phyloP scores from a whole-genome alignment of 2,113 vertebrate genomes.

The Oreamnos americanus region DNA sequence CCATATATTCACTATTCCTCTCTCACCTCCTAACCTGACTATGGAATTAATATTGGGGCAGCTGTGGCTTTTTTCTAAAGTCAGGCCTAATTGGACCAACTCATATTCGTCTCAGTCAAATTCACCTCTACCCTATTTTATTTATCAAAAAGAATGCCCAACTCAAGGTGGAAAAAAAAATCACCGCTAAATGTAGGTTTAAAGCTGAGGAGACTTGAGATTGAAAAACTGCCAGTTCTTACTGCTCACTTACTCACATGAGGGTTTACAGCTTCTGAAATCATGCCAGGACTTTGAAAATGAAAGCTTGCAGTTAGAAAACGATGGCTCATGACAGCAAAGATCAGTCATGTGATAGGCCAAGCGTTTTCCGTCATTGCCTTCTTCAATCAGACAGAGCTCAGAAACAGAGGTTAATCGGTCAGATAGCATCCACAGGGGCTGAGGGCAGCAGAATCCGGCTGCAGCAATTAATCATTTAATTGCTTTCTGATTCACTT shows the following conservation, averaged over 20 bases:
- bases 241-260: constrained; percentile 40
- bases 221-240: constrained; percentile 55
- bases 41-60: background rate
- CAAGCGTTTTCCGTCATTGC: constrained; percentile 2
- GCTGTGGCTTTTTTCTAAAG: background rate
- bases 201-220: constrained; percentile 44
- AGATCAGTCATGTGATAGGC: constrained; percentile 53
- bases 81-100: background rate
- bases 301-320: constrained; percentile 60
- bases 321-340: constrained; percentile 38
- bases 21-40: background rate
- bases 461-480: constrained; percentile 56
- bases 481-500: constrained; percentile 61
- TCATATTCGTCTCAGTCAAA: background rate
- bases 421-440: background rate
- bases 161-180: background rate
- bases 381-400: constrained; percentile 35
- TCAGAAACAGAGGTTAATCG: constrained; percentile 39
- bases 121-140: constrained; percentile 7
- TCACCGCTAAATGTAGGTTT: constrained; percentile 18
- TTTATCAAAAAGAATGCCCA: constrained; percentile 14
- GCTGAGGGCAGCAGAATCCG: constrained; percentile 28
- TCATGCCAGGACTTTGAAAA: constrained; percentile 43
- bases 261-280: constrained; percentile 65
- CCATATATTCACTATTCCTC: background rate